Evolutionary conservation across 1,140 invertebrate genomes (phyloP).

Genomic region (Geopemphigus sp.): DNA sequence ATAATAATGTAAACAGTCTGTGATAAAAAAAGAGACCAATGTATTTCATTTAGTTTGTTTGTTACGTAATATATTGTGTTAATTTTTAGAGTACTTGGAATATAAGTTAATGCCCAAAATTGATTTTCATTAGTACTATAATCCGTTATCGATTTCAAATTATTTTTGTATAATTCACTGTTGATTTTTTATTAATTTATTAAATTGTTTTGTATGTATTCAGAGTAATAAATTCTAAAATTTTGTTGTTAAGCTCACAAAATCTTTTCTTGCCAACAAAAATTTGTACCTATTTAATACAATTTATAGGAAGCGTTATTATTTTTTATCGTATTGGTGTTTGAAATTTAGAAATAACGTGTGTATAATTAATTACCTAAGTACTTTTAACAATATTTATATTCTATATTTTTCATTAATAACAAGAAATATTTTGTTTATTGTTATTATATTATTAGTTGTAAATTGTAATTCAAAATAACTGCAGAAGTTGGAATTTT

Average conservation of each 20-base stretch:
- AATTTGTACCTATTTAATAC: not conserved
- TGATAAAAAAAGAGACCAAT: constrained; percentile 12
- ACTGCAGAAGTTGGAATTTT: too few relatives aligned
- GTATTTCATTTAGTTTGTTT: not conserved
- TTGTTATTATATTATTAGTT: too few relatives aligned
- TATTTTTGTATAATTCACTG: not conserved
- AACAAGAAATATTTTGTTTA: too few relatives aligned
- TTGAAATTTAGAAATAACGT: too few relatives aligned
- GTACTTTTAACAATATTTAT: too few relatives aligned
- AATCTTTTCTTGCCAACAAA: not conserved
- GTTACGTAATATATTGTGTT: not conserved
- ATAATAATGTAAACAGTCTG: constrained; percentile 27
- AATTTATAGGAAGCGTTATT: too few relatives aligned
- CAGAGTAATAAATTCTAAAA: not conserved
- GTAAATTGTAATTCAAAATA: too few relatives aligned
- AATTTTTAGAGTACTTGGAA: not conserved
- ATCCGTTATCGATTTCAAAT: not conserved
- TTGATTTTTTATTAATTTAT: not conserved
- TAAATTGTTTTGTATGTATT: not conserved
- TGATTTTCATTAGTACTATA: not conserved
- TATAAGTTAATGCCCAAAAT: not conserved
- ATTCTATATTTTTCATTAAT: too few relatives aligned
- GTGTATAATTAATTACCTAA: too few relatives aligned
- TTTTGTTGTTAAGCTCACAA: not conserved
- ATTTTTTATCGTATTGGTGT: not conserved